These are phyloP conservation scores for Sebastes iracundus DNA, from an alignment of 2,797 vertebrate genomes.

Conservation along the genomic window DNA sequence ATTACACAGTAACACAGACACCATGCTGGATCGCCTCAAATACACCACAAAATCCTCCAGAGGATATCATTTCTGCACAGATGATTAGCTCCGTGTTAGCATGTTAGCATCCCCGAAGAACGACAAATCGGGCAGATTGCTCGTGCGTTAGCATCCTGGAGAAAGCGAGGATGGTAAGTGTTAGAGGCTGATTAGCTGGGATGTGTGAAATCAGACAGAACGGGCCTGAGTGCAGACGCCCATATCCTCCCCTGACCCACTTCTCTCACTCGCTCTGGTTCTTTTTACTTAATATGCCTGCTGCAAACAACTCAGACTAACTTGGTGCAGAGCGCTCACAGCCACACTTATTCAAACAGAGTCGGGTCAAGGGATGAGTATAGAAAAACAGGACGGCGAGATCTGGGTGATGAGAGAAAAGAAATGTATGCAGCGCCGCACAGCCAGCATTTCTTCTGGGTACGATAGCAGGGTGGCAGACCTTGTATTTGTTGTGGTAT, in stretches of 20 bases:
- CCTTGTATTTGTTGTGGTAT: conserved; percentile 29
- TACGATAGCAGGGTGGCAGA: not conserved
- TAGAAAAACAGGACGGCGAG: not conserved
- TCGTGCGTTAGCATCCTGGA: conserved; percentile 22
- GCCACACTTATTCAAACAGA: conserved; percentile 28
- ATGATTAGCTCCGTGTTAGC: conserved; percentile 13
- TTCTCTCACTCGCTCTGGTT: conserved; percentile 49
- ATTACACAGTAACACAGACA: not conserved
- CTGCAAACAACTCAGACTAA: conserved; percentile 49
- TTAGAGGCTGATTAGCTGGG: conserved; percentile 43
- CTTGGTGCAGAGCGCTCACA: conserved; percentile 30
- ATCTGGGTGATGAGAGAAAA: not conserved
- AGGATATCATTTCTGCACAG: not conserved
- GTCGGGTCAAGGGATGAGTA: conserved; percentile 16
- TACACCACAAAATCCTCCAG: not conserved
- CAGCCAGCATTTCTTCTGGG: not conserved
- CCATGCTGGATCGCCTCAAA: not conserved
- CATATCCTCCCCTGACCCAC: conserved; percentile 61
- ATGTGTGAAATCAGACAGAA: conserved; percentile 60
- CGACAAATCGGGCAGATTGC: not conserved
- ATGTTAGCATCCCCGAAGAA: conserved; percentile 7
- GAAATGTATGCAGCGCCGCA: not conserved
- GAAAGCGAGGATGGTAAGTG: conserved; percentile 19
- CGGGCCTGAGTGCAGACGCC: conserved; percentile 32
- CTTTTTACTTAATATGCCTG: conserved; percentile 42